Conservation (phyloP, 2,113 vertebrate genomes). For the Chaetura pelagica region DNA sequence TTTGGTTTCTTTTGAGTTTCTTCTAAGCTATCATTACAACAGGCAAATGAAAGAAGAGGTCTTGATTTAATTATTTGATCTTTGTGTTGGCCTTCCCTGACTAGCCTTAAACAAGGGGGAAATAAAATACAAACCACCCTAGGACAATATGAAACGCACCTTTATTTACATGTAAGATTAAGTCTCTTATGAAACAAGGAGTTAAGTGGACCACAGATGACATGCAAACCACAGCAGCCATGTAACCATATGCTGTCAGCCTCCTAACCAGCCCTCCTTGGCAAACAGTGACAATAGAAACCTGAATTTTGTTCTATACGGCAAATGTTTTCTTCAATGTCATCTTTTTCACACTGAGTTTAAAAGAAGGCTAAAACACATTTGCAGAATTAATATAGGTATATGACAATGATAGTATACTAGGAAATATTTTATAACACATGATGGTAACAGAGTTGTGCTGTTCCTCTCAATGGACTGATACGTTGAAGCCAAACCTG, state of each 20-base stretch:
- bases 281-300: not conserved
- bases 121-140: not conserved
- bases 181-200: not conserved
- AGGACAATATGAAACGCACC: not conserved
- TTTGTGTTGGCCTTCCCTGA: not conserved
- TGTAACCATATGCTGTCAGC: slow-evolving; percentile 17
- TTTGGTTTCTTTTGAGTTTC: not conserved
- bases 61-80: not conserved
- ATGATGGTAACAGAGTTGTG: not conserved
- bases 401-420: not conserved
- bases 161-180: slow-evolving; percentile 16
- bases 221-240: not conserved
- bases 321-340: not conserved
- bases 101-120: not conserved
- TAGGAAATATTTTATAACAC: not conserved
- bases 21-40: not conserved
- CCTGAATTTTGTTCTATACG: not conserved
- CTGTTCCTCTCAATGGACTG: not conserved
- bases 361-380: not conserved
- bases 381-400: not conserved
- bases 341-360: not conserved
- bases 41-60: not conserved
- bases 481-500: not conserved
- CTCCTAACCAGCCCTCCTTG: not conserved
- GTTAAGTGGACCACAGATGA: slow-evolving; percentile 30